phyloP scores from a whole-genome alignment of 2,888 invertebrate species.

The Heliconius ismenius region DNA sequence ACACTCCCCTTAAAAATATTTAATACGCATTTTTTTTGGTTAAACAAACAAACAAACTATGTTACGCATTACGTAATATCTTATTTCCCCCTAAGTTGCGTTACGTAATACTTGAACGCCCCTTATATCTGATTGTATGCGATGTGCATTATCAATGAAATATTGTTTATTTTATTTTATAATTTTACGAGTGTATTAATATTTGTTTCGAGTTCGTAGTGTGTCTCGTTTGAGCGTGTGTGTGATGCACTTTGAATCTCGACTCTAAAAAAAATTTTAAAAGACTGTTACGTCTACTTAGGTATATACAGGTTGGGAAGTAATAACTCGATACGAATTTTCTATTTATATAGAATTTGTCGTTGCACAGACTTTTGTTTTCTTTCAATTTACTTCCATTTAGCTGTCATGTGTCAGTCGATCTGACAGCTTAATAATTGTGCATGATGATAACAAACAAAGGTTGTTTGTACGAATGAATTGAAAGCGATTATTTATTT shows the following conservation, averaged over 20 bases:
- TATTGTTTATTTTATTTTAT: constrained; percentile 25
- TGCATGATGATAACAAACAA: not conserved
- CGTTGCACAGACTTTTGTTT: not conserved
- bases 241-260: constrained; percentile 32
- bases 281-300: constrained; percentile 40
- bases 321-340: constrained; percentile 18
- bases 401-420: not conserved
- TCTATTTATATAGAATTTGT: constrained; percentile 23
- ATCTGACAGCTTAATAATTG: not conserved
- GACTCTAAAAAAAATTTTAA: constrained; percentile 29
- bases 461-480: not conserved
- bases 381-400: not conserved
- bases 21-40: too few species aligned
- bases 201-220: constrained; percentile 36
- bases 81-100: not conserved
- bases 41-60: too few species aligned
- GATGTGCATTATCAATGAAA: constrained; percentile 46
- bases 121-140: constrained; percentile 44
- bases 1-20: not conserved
- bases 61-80: not conserved
- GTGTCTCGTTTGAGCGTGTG: constrained; percentile 21
- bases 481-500: not conserved
- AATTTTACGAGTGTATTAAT: constrained; percentile 30
- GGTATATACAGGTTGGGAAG: constrained; percentile 32
- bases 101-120: not conserved